Evolutionary conservation across 1,140 invertebrate species (phyloP).

Genomic region (Heterodera carotae): DNA sequence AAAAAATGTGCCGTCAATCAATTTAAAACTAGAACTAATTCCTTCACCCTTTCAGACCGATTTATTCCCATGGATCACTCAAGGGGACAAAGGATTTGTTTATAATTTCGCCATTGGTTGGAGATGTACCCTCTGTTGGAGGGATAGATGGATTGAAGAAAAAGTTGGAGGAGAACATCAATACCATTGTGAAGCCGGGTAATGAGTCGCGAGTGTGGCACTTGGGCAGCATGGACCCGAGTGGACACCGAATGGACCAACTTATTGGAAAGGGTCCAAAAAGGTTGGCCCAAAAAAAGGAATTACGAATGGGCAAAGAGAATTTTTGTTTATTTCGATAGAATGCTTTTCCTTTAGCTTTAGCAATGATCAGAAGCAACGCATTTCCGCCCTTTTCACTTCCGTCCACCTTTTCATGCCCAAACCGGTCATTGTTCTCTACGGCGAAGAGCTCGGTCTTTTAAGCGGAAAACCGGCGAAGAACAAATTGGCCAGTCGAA

Average conservation of each 20-base stretch:
- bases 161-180: neutral
- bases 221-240: constrained; percentile 16
- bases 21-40: neutral
- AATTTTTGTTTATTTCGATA: constrained; percentile 3
- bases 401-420: constrained; percentile 15
- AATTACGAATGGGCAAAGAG: neutral
- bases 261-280: neutral
- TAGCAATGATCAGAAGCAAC: neutral
- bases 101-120: constrained; percentile 8
- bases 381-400: constrained; percentile 18
- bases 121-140: neutral
- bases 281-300: neutral
- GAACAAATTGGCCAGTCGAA: constrained; percentile 23
- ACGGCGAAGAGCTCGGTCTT: constrained; percentile 20
- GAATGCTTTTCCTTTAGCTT: neutral
- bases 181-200: neutral
- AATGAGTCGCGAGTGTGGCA: constrained; percentile 10
- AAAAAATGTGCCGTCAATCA: constrained; percentile 13
- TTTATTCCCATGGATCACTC: constrained; percentile 8
- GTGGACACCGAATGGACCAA: constrained; percentile 24
- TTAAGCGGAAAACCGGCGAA: constrained; percentile 9
- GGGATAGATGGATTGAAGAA: neutral
- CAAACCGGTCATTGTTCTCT: constrained; percentile 11
- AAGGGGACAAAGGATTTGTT: neutral
- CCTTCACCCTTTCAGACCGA: constrained; percentile 11